Conservation (phyloP, 2,113 vertebrate genomes). For the Hippocampus zosterae region DNA sequence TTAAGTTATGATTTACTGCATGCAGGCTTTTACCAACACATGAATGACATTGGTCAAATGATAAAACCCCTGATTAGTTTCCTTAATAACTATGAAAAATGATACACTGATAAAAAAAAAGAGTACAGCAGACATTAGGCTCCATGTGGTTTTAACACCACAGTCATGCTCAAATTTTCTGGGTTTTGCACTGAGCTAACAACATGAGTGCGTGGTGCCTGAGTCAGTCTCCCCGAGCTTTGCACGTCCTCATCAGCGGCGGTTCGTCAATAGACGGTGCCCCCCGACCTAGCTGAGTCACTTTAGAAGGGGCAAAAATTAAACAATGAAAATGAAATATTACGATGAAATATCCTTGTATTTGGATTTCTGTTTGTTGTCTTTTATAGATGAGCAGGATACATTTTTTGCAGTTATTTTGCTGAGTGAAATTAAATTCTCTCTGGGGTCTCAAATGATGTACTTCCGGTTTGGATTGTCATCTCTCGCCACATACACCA, state of each 20-base stretch:
- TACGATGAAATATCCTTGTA: too few relatives aligned
- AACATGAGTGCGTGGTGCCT: slow-evolving; percentile 55
- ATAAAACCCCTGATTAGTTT: slow-evolving; percentile 33
- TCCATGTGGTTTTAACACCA: slow-evolving; percentile 58
- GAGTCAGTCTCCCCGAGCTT: slow-evolving; percentile 59
- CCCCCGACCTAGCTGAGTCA: too few relatives aligned
- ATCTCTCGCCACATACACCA: slow-evolving; percentile 37
- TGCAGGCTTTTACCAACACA: slow-evolving; percentile 23
- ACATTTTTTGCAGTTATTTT: too few relatives aligned
- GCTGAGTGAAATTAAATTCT: too few relatives aligned
- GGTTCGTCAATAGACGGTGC: too few relatives aligned
- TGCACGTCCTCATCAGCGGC: slow-evolving; percentile 46
- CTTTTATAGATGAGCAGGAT: too few relatives aligned
- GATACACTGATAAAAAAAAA: slow-evolving; percentile 13
- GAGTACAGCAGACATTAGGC: slow-evolving; percentile 50
- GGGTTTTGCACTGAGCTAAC: slow-evolving; percentile 61
- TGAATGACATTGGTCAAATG: slow-evolving; percentile 36
- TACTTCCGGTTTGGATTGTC: background rate
- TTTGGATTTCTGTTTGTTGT: too few relatives aligned
- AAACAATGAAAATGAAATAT: too few relatives aligned
- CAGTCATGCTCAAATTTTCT: slow-evolving; percentile 37
- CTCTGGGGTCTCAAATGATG: too few relatives aligned
- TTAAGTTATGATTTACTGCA: background rate
- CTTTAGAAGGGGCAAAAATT: too few relatives aligned
- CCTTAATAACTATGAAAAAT: slow-evolving; percentile 32